These are phyloP conservation scores for Hycleus cichorii DNA, from an alignment of 1,140 invertebrate species.

Conservation along the genomic window DNA sequence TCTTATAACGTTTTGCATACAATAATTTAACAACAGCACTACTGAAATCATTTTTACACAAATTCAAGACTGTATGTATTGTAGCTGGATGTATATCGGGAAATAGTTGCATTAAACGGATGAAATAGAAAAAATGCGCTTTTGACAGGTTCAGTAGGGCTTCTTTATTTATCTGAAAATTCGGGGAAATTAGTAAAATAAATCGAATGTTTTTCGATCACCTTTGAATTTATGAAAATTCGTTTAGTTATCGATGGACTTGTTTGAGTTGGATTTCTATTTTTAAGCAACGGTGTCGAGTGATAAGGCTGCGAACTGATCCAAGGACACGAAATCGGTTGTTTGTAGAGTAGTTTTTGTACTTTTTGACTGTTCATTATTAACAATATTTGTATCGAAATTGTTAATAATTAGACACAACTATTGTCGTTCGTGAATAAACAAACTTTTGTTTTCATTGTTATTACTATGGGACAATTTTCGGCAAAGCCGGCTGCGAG, in stretches of 20 bases:
- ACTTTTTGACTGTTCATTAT: constrained; percentile 2
- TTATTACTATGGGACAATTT: too few species aligned
- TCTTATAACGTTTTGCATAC: constrained; percentile 34
- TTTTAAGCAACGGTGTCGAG: constrained; percentile 20
- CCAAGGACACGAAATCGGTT: constrained; percentile 30
- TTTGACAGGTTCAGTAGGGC: constrained; percentile 11
- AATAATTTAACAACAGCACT: constrained; percentile 35
- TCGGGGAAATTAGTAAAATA: neutral
- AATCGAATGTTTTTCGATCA: neutral
- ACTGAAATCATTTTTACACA: constrained; percentile 36
- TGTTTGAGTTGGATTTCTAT: constrained; percentile 19
- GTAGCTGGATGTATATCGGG: constrained; percentile 37
- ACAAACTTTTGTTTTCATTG: too few species aligned
- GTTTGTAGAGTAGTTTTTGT: constrained; percentile 10
- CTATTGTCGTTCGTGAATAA: too few species aligned
- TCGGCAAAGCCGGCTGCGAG: too few species aligned
- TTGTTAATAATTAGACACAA: neutral
- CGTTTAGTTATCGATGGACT: neutral
- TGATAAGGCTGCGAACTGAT: constrained; percentile 25
- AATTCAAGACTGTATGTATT: constrained; percentile 31
- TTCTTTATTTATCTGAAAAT: constrained; percentile 1
- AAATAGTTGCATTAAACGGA: constrained; percentile 38
- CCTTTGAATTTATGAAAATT: constrained; percentile 10
- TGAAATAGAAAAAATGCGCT: constrained; percentile 36
- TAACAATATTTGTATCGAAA: neutral